Evolutionary conservation across 92 coral and sea anemone species (phyloP).

Genomic region (Zoanthus solanderi): DNA sequence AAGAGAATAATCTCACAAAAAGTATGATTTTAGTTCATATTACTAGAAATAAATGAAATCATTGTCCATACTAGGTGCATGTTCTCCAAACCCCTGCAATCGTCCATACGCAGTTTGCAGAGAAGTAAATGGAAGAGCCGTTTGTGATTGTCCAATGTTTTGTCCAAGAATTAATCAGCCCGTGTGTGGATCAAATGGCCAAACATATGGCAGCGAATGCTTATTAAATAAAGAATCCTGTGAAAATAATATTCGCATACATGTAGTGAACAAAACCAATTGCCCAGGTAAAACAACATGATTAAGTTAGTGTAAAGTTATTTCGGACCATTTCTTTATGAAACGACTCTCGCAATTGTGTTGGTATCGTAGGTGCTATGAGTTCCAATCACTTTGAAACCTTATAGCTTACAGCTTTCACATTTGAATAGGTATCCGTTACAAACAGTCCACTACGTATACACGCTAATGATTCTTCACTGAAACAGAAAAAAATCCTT

Average conservation of each 20-base stretch:
- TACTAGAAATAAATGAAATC: too few species aligned
- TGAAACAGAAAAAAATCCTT: too few species aligned
- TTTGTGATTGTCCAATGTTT: slow-evolving; percentile 36
- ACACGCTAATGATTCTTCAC: too few species aligned
- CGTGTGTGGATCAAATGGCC: slow-evolving; percentile 31
- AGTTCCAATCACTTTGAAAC: too few species aligned
- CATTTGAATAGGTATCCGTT: too few species aligned
- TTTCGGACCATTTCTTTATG: too few species aligned
- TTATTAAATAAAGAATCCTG: slow-evolving; percentile 6
- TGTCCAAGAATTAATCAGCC: slow-evolving; percentile 18
- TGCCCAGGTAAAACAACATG: not conserved
- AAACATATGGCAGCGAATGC: slow-evolving; percentile 28
- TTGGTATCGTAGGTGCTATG: too few species aligned
- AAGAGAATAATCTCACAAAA: too few species aligned
- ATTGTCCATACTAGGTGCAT: not conserved
- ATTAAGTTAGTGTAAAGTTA: not conserved
- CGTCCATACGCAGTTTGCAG: slow-evolving; percentile 30
- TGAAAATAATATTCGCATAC: not conserved
- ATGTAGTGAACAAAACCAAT: not conserved
- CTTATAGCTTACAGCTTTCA: too few species aligned
- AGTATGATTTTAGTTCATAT: too few species aligned
- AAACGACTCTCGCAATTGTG: not conserved
- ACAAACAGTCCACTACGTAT: too few species aligned
- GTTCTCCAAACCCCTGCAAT: slow-evolving; percentile 6
- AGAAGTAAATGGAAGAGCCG: not conserved